These are phyloP conservation scores for Rhinolophus sinicus DNA, from an alignment of 2,113 vertebrate species.

Conservation along the genomic window DNA sequence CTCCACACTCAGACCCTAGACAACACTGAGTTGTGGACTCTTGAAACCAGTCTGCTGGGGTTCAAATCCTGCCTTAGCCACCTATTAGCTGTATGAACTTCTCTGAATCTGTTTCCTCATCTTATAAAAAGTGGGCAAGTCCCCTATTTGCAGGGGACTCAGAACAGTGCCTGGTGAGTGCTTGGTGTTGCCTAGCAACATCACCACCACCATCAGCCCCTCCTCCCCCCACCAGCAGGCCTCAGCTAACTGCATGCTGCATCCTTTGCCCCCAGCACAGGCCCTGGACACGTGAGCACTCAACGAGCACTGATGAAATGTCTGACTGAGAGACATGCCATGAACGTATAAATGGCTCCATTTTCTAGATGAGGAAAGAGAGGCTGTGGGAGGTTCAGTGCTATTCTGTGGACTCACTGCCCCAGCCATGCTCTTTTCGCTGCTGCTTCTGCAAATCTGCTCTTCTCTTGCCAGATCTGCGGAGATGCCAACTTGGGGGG, in stretches of 20 bases:
- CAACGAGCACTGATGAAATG: rapidly evolving
- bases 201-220: not conserved
- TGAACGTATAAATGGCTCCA: not conserved
- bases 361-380: not conserved
- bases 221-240: not conserved
- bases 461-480: constrained; percentile 37
- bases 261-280: not conserved
- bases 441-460: not conserved
- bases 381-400: not conserved
- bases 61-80: not conserved
- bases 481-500: not conserved
- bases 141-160: not conserved
- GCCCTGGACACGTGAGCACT: not conserved
- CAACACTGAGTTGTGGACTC: not conserved
- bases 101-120: not conserved
- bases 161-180: not conserved
- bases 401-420: not conserved
- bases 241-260: too few relatives aligned
- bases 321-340: not conserved
- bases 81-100: not conserved
- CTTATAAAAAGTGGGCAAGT: not conserved
- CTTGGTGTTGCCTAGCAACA: not conserved
- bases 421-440: not conserved
- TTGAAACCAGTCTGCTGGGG: not conserved
- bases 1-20: not conserved